Conservation (phyloP, 2,888 invertebrate genomes). For the Acrobeloides nanus region DNA sequence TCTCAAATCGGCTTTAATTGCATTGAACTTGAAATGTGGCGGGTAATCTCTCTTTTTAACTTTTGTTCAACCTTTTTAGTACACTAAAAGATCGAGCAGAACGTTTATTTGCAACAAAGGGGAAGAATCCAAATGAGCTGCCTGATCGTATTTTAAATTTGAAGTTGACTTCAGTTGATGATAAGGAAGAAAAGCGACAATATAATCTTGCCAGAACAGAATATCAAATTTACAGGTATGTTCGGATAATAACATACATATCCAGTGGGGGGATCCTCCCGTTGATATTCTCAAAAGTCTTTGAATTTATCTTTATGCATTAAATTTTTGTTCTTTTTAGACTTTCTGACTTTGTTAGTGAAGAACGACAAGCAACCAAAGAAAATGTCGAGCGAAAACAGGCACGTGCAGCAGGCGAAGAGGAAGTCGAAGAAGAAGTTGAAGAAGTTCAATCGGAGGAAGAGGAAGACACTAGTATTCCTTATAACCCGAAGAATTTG, state of each 20-base stretch:
- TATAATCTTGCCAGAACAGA: slow-evolving; percentile 29
- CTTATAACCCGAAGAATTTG: slow-evolving; percentile 97
- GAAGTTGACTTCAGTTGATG: slow-evolving; percentile 63
- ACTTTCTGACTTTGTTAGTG: slow-evolving; percentile 52
- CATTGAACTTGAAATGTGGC: slow-evolving; percentile 91
- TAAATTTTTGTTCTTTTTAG: slow-evolving; percentile 19
- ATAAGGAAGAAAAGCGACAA: slow-evolving; percentile 30
- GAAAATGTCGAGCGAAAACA: slow-evolving; percentile 98
- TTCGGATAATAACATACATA: neutral
- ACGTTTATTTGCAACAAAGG: slow-evolving; percentile 88
- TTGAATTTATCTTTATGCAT: slow-evolving; percentile 10
- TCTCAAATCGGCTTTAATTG: slow-evolving; percentile 91
- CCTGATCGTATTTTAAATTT: slow-evolving; percentile 65
- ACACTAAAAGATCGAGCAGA: slow-evolving; percentile 94
- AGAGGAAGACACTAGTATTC: slow-evolving; percentile 77
- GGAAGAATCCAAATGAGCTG: slow-evolving; percentile 71
- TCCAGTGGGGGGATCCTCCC: slow-evolving; percentile 3
- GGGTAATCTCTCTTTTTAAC: slow-evolving; percentile 62
- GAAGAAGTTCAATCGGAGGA: slow-evolving; percentile 54
- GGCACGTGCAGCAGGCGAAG: slow-evolving; percentile 71
- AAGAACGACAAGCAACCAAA: slow-evolving; percentile 80
- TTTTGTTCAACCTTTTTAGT: slow-evolving; percentile 55
- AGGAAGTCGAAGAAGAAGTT: slow-evolving; percentile 55
- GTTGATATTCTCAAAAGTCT: slow-evolving; percentile 6
- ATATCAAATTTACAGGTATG: slow-evolving; percentile 20